phyloP scores from a whole-genome alignment of 2,113 vertebrate species.

The Tretioscincus oriximinensis region DNA sequence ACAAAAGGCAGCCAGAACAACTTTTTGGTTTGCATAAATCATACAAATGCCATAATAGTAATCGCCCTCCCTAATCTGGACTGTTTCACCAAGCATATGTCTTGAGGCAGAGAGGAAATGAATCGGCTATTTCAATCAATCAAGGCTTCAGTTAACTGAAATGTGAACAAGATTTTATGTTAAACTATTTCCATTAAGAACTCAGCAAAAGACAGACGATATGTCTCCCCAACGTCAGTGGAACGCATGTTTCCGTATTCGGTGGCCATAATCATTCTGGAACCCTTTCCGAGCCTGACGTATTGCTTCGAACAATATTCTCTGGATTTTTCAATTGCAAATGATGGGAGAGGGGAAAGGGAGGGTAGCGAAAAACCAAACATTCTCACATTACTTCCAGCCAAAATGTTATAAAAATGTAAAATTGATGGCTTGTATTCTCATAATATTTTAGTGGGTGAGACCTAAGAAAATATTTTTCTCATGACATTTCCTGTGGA shows the following conservation, averaged over 20 bases:
- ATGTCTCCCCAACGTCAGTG: conserved; percentile 38
- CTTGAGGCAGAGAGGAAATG: conserved; percentile 49
- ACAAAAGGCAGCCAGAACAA: conserved; percentile 59
- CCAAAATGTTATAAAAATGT: conserved; percentile 68
- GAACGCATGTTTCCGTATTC: conserved; percentile 38
- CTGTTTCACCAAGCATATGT: conserved; percentile 56
- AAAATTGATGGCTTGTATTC: conserved; percentile 59
- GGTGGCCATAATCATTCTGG: conserved; percentile 41
- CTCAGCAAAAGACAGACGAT: conserved; percentile 39
- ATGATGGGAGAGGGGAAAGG: conserved; percentile 62
- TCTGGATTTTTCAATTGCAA: conserved; percentile 65
- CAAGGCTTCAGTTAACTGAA: conserved; percentile 46
- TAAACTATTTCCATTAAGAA: conserved; percentile 29
- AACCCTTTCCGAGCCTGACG: conserved; percentile 48
- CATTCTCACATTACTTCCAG: conserved; percentile 68
- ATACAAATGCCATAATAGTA: conserved; percentile 57
- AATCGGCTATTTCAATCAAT: conserved; percentile 43
- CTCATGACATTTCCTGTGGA: conserved; percentile 72
- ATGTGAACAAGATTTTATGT: conserved; percentile 42
- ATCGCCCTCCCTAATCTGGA: conserved; percentile 52
- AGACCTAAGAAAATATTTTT: conserved; percentile 65
- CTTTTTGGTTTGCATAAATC: conserved; percentile 57
- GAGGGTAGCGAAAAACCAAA: conserved; percentile 24
- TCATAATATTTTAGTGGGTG: conserved; percentile 61
- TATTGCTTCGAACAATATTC: conserved; percentile 55